Conservation (phyloP, 2,797 vertebrate genomes). For the Premnoplex brunnescens region DNA sequence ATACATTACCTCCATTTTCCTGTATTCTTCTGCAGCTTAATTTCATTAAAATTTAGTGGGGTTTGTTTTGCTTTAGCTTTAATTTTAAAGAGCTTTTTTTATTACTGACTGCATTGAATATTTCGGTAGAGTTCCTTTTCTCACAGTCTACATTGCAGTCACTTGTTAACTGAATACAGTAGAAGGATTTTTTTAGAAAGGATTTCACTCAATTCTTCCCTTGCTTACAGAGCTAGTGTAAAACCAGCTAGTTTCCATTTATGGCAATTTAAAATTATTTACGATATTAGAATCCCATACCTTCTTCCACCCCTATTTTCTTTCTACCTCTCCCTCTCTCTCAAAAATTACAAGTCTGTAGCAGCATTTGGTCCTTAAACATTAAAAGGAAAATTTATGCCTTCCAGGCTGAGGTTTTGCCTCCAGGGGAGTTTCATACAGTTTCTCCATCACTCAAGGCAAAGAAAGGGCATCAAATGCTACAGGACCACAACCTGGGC, state of each 20-base stretch:
- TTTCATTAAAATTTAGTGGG: not conserved
- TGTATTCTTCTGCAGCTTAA: not conserved
- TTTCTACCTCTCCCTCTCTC: not conserved
- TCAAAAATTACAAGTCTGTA: not conserved
- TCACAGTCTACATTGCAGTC: not conserved
- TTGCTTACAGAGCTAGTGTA: not conserved
- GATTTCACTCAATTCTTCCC: not conserved
- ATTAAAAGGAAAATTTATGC: not conserved
- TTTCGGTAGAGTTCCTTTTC: not conserved
- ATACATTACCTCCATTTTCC: not conserved
- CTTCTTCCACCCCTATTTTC: not conserved
- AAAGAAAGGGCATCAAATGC: not conserved
- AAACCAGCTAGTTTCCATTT: not conserved
- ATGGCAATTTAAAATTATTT: not conserved
- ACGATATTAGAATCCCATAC: not conserved
- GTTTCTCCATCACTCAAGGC: not conserved
- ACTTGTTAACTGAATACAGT: not conserved
- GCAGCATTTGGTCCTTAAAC: not conserved
- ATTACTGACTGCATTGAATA: not conserved
- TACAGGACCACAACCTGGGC: not conserved
- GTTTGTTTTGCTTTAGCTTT: not conserved
- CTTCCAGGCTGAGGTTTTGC: not conserved
- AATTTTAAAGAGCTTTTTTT: not conserved
- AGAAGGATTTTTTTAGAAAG: not conserved
- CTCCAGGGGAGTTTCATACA: not conserved